Base-by-base conservation (phyloP, 1,140 invertebrate genomes). In the Scaptomyza montana region DNA sequence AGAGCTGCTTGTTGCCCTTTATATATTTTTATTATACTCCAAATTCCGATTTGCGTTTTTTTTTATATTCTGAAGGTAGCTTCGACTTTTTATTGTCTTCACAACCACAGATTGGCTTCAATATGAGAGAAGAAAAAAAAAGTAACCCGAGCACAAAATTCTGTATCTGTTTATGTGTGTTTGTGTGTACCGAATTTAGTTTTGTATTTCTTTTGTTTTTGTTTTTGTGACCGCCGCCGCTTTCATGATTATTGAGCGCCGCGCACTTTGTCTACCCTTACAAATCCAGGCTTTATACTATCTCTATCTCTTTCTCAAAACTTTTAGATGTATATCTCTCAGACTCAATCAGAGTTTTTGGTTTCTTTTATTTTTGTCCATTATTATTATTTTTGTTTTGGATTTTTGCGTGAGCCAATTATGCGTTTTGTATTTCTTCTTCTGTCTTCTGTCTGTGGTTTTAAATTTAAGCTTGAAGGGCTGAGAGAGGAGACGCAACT, bases 331-430 rank as follows among this genome's bases (percentile, higher is more conserved):
- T 77, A 59, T 64, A 67, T 74, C 71, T 64, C 53, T 64, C 53
- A 59, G 56, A 33, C 49, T 75, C 59, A 74, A 62, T 69, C 67
- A 53, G 46, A 70, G 21, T 73, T 66, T 49, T 69, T 55, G 39
- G 33, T 74, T 56, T 36, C 46, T 77, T 72, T 60, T 60, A 46
- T 30, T 6, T 56, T 54, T 30, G 30, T 30, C 21, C 5, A 10
- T 56, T 60, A 45, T 49, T 70, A 56, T 71, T 68, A 16, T 54
- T 50, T 47, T 68, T 70, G 49, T 57, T 62, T 54, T 51, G 43
- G 56, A 62, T 71, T 89, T 81, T 90, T 90, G 87, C 87, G 87
- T 90, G 87, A 90, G 81, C 87, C 87, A 90, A 90, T 90, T 90
- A 87, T 90, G 78, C 74, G 80, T 78, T 84, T 90, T 90, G 84